These are phyloP conservation scores for Frankliniella fusca DNA, from an alignment of 2,888 invertebrate genomes.

Conservation along the genomic window DNA sequence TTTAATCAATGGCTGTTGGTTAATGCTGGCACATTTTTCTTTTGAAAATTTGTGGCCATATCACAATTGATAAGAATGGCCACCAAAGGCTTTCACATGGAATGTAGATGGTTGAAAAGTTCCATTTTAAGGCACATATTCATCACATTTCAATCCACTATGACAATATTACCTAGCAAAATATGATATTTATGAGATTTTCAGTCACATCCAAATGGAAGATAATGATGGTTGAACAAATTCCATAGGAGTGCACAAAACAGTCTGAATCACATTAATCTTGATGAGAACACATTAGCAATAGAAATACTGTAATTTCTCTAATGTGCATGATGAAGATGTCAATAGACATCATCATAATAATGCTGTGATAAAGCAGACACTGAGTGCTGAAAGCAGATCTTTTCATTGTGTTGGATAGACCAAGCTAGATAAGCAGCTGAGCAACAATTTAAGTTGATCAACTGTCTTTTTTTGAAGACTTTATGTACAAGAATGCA, in stretches of 20 bases:
- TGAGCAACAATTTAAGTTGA: not conserved
- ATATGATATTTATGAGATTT: no score
- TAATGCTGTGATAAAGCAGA: constrained; percentile 19
- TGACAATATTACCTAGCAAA: no score
- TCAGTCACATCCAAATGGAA: no score
- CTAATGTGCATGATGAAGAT: not conserved
- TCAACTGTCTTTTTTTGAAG: not conserved
- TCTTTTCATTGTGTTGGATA: not conserved
- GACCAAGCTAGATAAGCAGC: not conserved
- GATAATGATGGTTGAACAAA: not conserved
- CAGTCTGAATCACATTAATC: constrained; percentile 14
- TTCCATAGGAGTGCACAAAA: not conserved
- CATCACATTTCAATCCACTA: no score
- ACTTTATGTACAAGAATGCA: not conserved
- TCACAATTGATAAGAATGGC: constrained; percentile 34
- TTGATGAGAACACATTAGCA: not conserved
- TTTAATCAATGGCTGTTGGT: not conserved
- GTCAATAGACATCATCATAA: not conserved
- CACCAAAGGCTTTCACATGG: constrained; percentile 28
- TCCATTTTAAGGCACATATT: no score
- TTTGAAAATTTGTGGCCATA: not conserved
- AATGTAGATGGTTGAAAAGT: no score
- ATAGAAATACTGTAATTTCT: not conserved
- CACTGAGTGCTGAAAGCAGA: not conserved
- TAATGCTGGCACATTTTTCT: not conserved